Percentiles rank a stretch among this genome's conserved stretches.
Conservation (phyloP, 2,888 invertebrate genomes). For the Melitaea athalia region DNA sequence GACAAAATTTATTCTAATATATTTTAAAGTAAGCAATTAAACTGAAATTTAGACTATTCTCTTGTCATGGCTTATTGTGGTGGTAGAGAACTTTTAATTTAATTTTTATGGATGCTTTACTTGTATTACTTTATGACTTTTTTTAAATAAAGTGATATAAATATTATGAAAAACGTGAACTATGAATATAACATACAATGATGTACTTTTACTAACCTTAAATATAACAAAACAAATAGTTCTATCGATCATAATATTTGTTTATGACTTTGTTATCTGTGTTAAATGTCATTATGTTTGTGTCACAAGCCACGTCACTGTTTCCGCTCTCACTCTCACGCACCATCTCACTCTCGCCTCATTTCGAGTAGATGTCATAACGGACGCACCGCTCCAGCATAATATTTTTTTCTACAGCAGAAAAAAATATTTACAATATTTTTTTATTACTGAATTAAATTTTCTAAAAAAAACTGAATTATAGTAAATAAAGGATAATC, state of each 20-base stretch:
- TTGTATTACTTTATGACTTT: conserved; percentile 28
- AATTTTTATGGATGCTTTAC: conserved; percentile 26
- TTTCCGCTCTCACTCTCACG: conserved; percentile 80
- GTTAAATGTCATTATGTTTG: conserved; percentile 42
- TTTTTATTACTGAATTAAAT: neutral
- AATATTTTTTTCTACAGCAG: neutral
- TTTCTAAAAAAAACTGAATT: too few species aligned
- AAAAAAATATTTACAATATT: too few species aligned
- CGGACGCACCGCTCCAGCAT: conserved; percentile 41
- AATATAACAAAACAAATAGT: neutral
- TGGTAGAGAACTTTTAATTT: conserved; percentile 25
- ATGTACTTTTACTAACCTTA: neutral
- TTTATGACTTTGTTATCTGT: conserved; percentile 30
- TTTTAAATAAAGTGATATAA: conserved; percentile 29
- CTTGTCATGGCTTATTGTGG: conserved; percentile 31
- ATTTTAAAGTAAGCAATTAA: neutral
- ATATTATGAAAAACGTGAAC: conserved; percentile 33
- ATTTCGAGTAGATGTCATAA: conserved; percentile 64
- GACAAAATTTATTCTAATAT: neutral
- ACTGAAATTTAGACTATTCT: conserved; percentile 3
- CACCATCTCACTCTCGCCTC: conserved; percentile 79
- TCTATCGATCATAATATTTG: conserved; percentile 35
- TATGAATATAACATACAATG: neutral
- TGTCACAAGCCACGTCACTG: conserved; percentile 75
- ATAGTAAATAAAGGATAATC: too few species aligned